Evolutionary conservation across 2,113 vertebrate genomes (phyloP).

Genomic region (Hydropotes inermis): DNA sequence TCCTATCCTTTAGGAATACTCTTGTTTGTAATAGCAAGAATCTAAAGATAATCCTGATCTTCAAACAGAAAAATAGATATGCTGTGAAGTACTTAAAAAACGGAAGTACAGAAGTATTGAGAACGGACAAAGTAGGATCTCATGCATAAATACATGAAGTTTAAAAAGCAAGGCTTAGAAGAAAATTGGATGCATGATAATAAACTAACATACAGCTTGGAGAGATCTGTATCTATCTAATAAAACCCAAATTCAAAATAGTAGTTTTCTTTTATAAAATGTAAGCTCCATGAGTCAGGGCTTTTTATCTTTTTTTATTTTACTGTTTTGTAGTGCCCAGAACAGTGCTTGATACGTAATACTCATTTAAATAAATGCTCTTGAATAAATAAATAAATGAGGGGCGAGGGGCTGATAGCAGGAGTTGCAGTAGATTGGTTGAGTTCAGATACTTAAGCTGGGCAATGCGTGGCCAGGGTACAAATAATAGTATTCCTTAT

Average conservation of each 20-base stretch:
- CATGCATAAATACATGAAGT: not conserved
- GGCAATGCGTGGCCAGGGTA: rapidly evolving
- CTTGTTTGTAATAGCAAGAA: not conserved
- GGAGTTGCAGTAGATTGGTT: not conserved
- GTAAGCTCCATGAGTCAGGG: not conserved
- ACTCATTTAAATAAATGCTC: not conserved
- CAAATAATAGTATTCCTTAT: not conserved
- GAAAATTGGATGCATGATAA: not conserved
- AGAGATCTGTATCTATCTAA: not conserved
- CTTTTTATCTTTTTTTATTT: not conserved
- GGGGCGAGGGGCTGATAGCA: not conserved
- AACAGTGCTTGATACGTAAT: not conserved
- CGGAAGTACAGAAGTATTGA: not conserved
- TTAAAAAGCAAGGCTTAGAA: not conserved
- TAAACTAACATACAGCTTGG: not conserved
- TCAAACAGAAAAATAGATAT: not conserved
- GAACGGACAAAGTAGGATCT: slow-evolving; percentile 1
- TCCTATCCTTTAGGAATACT: not conserved
- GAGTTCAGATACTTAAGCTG: not conserved
- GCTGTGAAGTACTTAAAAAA: not conserved
- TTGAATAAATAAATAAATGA: not conserved
- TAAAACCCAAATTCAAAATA: not conserved
- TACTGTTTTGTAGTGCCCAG: not conserved
- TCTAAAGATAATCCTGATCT: not conserved
- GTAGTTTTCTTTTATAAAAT: not conserved